phyloP scores from a whole-genome alignment of 35 echinoderm and acorn worm genomes.

The Lytechinus variegatus region DNA sequence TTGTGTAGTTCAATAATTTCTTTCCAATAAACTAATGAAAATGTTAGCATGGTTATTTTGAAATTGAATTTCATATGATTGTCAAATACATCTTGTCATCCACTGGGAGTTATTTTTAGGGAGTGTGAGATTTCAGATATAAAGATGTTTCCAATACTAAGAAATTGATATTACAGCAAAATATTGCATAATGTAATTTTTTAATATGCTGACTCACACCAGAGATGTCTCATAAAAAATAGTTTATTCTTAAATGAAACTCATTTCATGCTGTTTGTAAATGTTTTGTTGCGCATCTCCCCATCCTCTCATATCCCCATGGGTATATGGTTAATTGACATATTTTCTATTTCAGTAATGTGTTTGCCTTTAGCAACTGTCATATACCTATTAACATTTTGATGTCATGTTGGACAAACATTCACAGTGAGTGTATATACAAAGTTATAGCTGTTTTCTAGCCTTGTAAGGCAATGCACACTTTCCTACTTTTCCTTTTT shows the following conservation, averaged over 20 bases:
- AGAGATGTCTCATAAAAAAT: not conserved
- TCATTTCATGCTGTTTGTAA: not conserved
- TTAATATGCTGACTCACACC: not conserved
- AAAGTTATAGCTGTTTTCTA: not conserved
- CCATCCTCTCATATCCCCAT: not conserved
- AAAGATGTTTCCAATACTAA: too few relatives aligned
- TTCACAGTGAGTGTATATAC: not conserved
- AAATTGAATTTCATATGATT: too few relatives aligned
- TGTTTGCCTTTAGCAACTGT: not conserved
- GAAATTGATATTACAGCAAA: too few relatives aligned
- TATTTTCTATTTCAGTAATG: constrained; percentile 13
- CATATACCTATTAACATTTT: constrained; percentile 6
- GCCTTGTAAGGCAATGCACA: not conserved
- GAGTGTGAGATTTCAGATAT: too few relatives aligned
- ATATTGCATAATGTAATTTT: too few relatives aligned
- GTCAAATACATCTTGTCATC: too few relatives aligned
- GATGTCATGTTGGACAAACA: not conserved
- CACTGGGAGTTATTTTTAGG: too few relatives aligned
- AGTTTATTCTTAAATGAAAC: not conserved
- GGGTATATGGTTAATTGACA: not conserved
- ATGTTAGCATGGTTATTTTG: too few relatives aligned
- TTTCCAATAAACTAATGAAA: too few relatives aligned
- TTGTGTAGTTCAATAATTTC: too few relatives aligned
- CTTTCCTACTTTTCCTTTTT: not conserved
- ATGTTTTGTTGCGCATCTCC: not conserved